A percentile compares a stretch with the other conserved stretches of the same genome.
Conservation (phyloP, 2,797 vertebrate genomes). For the Eremophila alpestris region DNA sequence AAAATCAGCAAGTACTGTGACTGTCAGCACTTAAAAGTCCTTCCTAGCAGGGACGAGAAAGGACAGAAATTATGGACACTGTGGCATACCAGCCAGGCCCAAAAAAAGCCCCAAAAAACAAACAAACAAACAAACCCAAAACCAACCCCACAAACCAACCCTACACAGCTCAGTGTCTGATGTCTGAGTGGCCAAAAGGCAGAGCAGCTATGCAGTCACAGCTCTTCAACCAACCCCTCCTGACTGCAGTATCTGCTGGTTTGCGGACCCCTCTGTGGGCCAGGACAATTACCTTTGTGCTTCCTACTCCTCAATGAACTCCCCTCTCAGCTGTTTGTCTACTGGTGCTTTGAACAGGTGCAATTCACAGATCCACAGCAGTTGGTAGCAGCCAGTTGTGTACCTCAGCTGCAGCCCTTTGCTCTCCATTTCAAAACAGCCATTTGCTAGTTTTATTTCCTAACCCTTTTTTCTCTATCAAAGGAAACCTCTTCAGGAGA, state of each 20-base stretch:
- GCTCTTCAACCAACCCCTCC: neutral
- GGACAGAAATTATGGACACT: neutral
- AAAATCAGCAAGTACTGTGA: neutral
- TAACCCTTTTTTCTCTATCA: neutral
- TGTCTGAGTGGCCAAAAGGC: neutral
- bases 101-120: neutral
- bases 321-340: neutral
- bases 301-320: neutral
- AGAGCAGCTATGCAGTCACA: neutral
- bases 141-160: too few species aligned
- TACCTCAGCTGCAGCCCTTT: neutral
- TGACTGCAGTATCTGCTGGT: neutral
- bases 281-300: neutral
- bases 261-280: neutral
- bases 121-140: too few species aligned
- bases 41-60: neutral
- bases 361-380: neutral
- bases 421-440: neutral
- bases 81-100: neutral
- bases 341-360: neutral
- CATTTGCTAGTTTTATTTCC: neutral
- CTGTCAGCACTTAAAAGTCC: neutral
- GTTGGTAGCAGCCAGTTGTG: neutral
- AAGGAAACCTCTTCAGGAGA: neutral
- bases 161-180: neutral